Evolutionary conservation across 1,140 invertebrate species (phyloP), one percentile per base, ranked within the genome.

Genomic region (Saccostrea glomerata): DNA sequence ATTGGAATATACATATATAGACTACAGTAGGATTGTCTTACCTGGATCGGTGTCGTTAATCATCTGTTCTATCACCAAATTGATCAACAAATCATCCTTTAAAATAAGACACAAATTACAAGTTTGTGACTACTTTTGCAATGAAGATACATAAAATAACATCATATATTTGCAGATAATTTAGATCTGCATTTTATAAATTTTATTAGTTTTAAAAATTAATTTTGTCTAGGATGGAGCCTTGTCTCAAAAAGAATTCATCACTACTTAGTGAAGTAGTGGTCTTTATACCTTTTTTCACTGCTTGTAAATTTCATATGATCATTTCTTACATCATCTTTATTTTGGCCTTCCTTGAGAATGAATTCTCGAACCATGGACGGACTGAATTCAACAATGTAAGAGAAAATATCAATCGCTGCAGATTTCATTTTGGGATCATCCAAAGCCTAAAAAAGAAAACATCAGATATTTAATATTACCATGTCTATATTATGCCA

Each of bases 1-100:
- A 36, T 36, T 36, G 30, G 47, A 47, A 7, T 47, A 47, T 47
- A 47, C 47, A 47, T 47, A 9, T 47, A 47, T 47, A 47, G 5
- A 47, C 47, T 47, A 47, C 2, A 47, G 2, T 47, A 47, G 2
- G 2, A 47, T 47, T 6, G 11, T 55, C 17, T 82, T 92, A 95
- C 94, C 95, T 90, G 96, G 96, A 94, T 97, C 96, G 36, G 94
- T 92, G 92, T 97, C 96, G 92, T 95, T 96, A 60, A 96, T 95
- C 96, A 99, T 98, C 96, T 99, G 98, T 95, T 99, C 98, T 94
- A 99, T 99, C 90, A 99, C 97, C 94, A 99, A 98, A 95, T 99
- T 99, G 87, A 99, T 96, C 87, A 99, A 95, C 95, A 99, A 97
- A 93, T 98, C 97, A 93, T 99, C 94, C 94, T 95, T 89, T 0